Conservation (phyloP, 2,113 vertebrate genomes). For the Chamaetylas fuelleborni region DNA sequence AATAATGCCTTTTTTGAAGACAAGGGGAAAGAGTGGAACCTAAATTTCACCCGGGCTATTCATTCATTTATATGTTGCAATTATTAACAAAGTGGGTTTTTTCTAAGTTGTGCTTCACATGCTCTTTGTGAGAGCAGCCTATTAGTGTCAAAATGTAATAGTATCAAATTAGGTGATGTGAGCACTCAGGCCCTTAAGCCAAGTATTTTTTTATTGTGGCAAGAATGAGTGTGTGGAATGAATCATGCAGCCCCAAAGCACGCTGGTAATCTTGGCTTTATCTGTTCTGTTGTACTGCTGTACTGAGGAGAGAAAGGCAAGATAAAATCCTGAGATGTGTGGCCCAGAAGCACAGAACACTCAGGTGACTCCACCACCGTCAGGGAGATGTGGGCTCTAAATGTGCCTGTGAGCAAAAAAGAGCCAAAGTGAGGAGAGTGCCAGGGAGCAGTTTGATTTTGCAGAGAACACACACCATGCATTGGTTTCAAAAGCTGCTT, state of each 20-base stretch:
- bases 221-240: background rate
- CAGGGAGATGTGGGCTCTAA: background rate
- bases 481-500: background rate
- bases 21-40: background rate
- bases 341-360: background rate
- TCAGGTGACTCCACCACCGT: background rate
- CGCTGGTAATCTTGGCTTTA: background rate
- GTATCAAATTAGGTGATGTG: background rate
- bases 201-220: background rate
- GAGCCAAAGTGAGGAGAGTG: background rate
- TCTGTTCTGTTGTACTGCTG: background rate
- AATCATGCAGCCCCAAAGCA: background rate
- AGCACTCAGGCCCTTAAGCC: background rate
- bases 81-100: background rate
- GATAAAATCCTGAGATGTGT: background rate
- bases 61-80: background rate
- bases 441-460: background rate
- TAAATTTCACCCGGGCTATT: background rate
- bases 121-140: background rate
- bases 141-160: conserved; percentile 10
- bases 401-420: background rate
- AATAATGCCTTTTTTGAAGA: background rate
- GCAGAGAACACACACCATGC: background rate
- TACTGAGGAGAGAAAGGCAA: background rate
- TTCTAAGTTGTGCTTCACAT: background rate